Evolutionary conservation across 2,113 vertebrate genomes (phyloP).

Genomic region (Psephotus haematonotus): DNA sequence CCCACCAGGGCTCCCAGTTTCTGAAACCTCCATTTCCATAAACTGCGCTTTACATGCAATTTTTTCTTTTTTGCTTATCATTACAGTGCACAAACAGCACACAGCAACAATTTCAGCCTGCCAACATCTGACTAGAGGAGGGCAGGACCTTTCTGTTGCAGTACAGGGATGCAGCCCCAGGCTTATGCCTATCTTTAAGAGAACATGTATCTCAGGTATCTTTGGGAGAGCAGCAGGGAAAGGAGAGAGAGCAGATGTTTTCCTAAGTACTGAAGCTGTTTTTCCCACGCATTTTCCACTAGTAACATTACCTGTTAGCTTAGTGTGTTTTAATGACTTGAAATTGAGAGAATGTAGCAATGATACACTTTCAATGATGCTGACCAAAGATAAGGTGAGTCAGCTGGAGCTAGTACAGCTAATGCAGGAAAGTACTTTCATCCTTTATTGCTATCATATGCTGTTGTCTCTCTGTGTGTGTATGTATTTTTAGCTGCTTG

Average conservation of each 20-base stretch:
- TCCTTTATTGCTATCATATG: not conserved
- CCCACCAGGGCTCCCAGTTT: accelerated
- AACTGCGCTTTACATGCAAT: not conserved
- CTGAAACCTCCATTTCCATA: not conserved
- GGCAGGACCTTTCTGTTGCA: not conserved
- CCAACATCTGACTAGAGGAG: not conserved
- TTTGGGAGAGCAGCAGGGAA: not conserved
- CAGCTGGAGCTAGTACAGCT: not conserved
- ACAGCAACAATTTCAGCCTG: not conserved
- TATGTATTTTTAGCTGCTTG: not conserved
- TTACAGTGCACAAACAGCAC: not conserved
- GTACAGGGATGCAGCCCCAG: not conserved
- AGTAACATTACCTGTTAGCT: not conserved
- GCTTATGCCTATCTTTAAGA: not conserved
- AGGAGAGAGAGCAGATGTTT: not conserved
- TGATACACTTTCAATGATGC: not conserved
- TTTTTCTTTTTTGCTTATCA: not conserved
- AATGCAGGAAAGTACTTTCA: not conserved
- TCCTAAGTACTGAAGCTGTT: not conserved
- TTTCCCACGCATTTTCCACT: not conserved
- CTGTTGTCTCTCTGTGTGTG: not conserved
- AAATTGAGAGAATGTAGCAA: not conserved
- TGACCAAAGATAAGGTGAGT: not conserved
- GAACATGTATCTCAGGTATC: not conserved
- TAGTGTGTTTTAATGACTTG: not conserved